Conservation (phyloP, 2,113 vertebrate species). For the Lichenostomus cassidix region DNA sequence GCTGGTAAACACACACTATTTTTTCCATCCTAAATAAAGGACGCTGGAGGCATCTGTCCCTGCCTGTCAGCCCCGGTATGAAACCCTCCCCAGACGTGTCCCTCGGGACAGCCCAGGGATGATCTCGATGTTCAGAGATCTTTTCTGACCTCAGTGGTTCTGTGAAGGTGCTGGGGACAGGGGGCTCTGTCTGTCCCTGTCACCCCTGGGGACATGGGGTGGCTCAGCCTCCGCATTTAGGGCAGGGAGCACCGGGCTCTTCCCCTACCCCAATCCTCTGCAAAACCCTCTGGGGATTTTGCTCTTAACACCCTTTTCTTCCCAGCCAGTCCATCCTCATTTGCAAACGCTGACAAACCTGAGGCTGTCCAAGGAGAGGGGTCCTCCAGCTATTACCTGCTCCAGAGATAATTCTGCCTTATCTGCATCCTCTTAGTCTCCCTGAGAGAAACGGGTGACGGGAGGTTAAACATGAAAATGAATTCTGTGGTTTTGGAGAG, state of each 20-base stretch:
- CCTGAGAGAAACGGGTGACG: not conserved
- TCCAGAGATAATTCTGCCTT: slow-evolving; percentile 50
- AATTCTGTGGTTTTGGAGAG: slow-evolving; percentile 62
- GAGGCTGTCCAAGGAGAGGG: not conserved
- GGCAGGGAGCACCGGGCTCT: not conserved
- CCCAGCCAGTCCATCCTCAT: not conserved
- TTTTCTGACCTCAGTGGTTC: accelerated
- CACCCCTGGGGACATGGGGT: accelerated
- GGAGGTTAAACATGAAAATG: slow-evolving; percentile 62
- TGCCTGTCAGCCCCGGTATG: not conserved
- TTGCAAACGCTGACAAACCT: not conserved
- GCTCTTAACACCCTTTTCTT: accelerated
- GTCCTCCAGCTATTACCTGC: slow-evolving; percentile 36
- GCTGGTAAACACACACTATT: not conserved
- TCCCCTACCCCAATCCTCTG: not conserved
- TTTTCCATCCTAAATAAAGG: not conserved
- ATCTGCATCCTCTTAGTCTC: slow-evolving; percentile 54
- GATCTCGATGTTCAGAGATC: not conserved
- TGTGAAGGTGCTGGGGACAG: not conserved
- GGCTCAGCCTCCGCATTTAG: not conserved
- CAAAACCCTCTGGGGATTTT: not conserved
- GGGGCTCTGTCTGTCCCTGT: not conserved
- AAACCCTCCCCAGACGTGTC: not conserved
- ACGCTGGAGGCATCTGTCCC: slow-evolving; percentile 7
- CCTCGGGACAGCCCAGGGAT: accelerated